A percentile compares a stretch with the other conserved stretches of the same genome.
Conservation (phyloP, 2,888 invertebrate genomes). For the Drosophila borborema region DNA sequence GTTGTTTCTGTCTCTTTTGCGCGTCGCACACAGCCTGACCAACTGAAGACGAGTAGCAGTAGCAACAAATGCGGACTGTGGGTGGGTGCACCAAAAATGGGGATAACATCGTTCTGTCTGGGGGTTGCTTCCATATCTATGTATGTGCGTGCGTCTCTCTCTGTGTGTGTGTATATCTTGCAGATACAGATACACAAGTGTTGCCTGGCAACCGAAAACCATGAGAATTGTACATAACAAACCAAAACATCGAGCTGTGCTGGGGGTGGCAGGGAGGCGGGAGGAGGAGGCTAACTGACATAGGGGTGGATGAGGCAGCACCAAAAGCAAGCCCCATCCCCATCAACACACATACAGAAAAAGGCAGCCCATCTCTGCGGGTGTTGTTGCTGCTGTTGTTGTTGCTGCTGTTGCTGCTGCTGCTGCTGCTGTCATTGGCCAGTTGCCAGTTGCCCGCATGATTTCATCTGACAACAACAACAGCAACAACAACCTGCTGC, state of each 20-base stretch:
- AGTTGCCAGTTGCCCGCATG: constrained; percentile 61
- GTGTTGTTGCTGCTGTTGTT: constrained; percentile 17
- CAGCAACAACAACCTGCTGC: constrained; percentile 51
- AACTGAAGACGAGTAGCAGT: constrained; percentile 40
- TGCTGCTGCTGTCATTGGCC: constrained; percentile 59
- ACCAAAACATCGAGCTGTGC: constrained; percentile 63
- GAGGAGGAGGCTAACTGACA: background rate
- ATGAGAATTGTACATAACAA: constrained; percentile 81
- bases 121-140: constrained; percentile 39
- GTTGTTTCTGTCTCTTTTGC: background rate
- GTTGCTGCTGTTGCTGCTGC: constrained; percentile 13
- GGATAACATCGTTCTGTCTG: constrained; percentile 58
- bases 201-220: constrained; percentile 75
- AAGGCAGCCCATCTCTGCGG: constrained; percentile 14
- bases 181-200: constrained; percentile 68
- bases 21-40: constrained; percentile 30
- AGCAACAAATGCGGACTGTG: background rate
- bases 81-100: constrained; percentile 40
- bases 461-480: constrained; percentile 73
- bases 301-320: constrained; percentile 47
- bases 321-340: constrained; percentile 1
- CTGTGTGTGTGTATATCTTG: constrained; percentile 48
- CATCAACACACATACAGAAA: background rate
- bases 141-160: background rate
- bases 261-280: background rate